Evolutionary conservation across 2,797 vertebrate genomes (phyloP), one percentile per base, ranked within the genome.

Genomic region (Taeniopygia guttata): DNA sequence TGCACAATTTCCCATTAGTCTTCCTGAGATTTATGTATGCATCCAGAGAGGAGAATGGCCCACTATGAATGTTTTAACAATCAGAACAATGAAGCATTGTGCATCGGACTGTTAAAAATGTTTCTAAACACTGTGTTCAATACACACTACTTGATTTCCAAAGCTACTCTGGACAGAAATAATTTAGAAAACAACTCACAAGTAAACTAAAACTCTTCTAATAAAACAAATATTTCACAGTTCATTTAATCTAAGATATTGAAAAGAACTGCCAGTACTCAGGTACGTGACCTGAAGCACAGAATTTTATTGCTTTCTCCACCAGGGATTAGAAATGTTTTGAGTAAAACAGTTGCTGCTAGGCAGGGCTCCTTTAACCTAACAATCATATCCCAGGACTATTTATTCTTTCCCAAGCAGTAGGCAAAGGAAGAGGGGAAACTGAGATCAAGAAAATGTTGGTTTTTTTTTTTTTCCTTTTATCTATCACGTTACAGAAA

Each of bases 171-270:
- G 86, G 87, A 87, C 86, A 95, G 93, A 96, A 92, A 94, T 87
- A 52, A 93, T 95, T 94, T 89, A 96, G 90, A 94, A 96, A 96
- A 95, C 86, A 94, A 89, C 81, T 96, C 91, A 96, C 96, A 97
- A 95, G 96, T 97, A 96, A 98, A 98, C 93, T 87, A 93, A 96
- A 96, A 95, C 94, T 97, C 93, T 96, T 96, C 96, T 96, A 97
- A 97, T 97, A 98, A 97, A 97, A 97, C 95, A 97, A 97, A 97
- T 97, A 98, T 97, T 98, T 97, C 97, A 97, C 97, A 98, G 96
- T 97, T 98, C 97, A 98, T 97, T 98, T 97, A 95, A 97, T 97
- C 93, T 96, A 96, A 97, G 96, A 97, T 97, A 97, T 95, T 97
- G 97, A 97, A 97, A 97, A 97, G 97, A 96, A 97, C 97, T 97